Conservation (phyloP, 2,113 vertebrate genomes). For the Silurus glanis region DNA sequence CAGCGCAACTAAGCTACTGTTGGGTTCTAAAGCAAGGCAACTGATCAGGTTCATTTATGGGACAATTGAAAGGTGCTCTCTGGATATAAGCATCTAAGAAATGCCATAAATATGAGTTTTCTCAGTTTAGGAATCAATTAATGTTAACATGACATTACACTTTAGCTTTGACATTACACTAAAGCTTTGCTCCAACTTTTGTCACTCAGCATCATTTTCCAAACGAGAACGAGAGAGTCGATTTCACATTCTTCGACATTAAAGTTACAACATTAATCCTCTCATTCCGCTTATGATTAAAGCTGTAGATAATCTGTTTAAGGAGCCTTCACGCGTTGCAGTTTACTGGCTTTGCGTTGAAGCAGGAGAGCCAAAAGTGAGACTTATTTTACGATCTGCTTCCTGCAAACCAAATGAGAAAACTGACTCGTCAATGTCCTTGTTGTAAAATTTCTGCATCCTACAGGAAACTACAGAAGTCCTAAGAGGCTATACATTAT, state of each 20-base stretch:
- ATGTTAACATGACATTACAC: neutral
- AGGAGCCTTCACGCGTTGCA: slow-evolving; percentile 63
- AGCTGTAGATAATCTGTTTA: slow-evolving; percentile 75
- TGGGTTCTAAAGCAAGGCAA: too few species aligned
- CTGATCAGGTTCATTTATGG: too few species aligned
- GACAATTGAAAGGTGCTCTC: neutral
- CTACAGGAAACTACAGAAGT: neutral
- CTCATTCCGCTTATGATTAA: slow-evolving; percentile 72
- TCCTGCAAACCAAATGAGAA: neutral
- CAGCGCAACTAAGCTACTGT: too few species aligned
- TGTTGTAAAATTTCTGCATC: neutral
- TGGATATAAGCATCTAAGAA: too few species aligned
- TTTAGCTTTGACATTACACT: too few species aligned
- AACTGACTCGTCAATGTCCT: neutral
- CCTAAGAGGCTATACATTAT: too few species aligned
- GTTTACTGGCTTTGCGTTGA: slow-evolving; percentile 65
- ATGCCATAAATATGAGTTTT: neutral
- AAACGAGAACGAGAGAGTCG: slow-evolving; percentile 56
- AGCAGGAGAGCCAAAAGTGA: slow-evolving; percentile 1
- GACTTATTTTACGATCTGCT: neutral
- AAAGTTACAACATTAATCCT: slow-evolving; percentile 74
- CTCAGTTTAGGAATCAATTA: neutral
- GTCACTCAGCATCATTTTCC: slow-evolving; percentile 5
- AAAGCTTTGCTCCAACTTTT: slow-evolving; percentile 3
- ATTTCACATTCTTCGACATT: slow-evolving; percentile 68